phyloP scores from a whole-genome alignment of 92 coral and sea anemone genomes.

The Chrysogorgia sp. region DNA sequence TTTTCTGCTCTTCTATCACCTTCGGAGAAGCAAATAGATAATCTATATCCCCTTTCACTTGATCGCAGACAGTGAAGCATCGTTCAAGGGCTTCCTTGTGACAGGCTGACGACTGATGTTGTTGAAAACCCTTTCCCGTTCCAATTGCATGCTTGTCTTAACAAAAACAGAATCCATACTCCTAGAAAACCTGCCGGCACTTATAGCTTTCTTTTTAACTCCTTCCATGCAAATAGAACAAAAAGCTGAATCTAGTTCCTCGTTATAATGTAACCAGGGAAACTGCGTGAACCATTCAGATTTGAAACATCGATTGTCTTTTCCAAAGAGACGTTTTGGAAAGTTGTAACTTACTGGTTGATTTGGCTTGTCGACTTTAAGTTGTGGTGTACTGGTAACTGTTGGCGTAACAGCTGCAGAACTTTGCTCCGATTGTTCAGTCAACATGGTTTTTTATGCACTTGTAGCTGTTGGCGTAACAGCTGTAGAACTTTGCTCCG shows the following conservation, averaged over 20 bases:
- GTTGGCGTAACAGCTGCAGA: background rate
- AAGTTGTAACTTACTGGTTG: conserved; percentile 23
- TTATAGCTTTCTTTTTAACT: conserved; percentile 23
- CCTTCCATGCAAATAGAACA: conserved; percentile 50
- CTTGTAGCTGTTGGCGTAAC: background rate
- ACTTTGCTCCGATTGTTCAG: background rate
- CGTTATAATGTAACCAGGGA: conserved; percentile 56
- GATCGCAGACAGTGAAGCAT: conserved; percentile 24
- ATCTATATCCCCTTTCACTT: conserved; percentile 42
- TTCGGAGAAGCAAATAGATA: conserved; percentile 25
- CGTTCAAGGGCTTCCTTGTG: conserved; percentile 56
- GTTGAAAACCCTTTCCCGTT: conserved; percentile 25
- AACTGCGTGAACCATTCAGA: conserved; percentile 53
- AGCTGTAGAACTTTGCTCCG: background rate
- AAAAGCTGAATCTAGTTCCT: conserved; percentile 43
- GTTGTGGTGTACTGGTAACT: too few species aligned
- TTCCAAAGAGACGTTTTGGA: conserved; percentile 15
- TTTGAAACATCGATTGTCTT: conserved; percentile 24
- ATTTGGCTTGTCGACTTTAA: conserved; percentile 4
- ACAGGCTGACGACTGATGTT: conserved; percentile 33
- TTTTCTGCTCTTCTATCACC: conserved; percentile 29
- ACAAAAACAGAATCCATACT: conserved; percentile 31
- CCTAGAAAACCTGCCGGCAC: conserved; percentile 45
- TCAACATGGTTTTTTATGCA: background rate
- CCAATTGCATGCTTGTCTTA: conserved; percentile 34